Conservation (phyloP, 2,113 vertebrate species). For the Todiramphus saurophagus region DNA sequence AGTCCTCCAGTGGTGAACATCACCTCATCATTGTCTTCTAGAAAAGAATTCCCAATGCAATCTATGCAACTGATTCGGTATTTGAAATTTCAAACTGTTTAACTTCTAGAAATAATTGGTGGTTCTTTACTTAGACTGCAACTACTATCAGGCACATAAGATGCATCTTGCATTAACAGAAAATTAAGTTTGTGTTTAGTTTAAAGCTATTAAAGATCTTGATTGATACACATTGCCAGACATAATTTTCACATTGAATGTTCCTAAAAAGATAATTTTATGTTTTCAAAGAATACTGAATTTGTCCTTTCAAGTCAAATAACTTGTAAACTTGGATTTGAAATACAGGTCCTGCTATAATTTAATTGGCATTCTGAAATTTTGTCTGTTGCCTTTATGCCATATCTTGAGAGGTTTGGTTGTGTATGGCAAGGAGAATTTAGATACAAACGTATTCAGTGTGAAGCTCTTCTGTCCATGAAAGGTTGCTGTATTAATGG, state of each 20-base stretch:
- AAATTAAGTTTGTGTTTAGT: rapidly evolving
- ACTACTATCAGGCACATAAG: neutral
- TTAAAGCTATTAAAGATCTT: neutral
- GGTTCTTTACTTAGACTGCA: neutral
- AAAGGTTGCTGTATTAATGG: neutral
- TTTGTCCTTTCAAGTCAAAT: neutral
- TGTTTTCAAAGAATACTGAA: neutral
- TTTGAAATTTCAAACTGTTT: neutral
- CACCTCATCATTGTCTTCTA: neutral
- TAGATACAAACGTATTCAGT: neutral
- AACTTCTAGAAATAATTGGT: neutral
- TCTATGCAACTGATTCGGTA: neutral
- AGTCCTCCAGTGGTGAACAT: neutral
- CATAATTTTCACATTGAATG: neutral
- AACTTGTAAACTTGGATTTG: neutral
- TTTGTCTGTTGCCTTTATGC: neutral
- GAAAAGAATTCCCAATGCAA: neutral
- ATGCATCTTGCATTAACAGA: neutral
- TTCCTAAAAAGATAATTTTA: neutral
- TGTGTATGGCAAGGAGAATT: neutral
- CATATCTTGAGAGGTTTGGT: neutral
- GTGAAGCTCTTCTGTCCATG: neutral
- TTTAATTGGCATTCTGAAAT: neutral
- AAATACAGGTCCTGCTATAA: neutral
- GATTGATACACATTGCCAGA: neutral